Conservation (phyloP, 1,140 invertebrate species). For the Tyrophagus putrescentiae region DNA sequence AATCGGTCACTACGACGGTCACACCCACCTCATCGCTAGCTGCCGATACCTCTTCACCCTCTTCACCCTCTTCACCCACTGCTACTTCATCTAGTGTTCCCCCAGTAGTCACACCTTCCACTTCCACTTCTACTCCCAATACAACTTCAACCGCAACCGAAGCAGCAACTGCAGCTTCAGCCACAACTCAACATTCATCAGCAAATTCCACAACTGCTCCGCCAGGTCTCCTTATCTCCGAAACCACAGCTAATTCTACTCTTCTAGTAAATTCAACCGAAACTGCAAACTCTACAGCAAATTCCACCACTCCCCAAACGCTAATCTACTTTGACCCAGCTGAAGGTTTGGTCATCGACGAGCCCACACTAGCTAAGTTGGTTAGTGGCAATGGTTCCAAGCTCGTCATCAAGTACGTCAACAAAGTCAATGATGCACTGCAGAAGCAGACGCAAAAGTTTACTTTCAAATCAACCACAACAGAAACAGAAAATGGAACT, state of each 20-base stretch:
- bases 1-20: neutral
- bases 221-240: too few species aligned
- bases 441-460: neutral
- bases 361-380: neutral
- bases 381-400: neutral
- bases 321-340: neutral
- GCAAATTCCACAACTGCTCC: too few species aligned
- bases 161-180: neutral
- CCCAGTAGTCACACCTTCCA: neutral
- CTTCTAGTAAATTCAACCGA: neutral
- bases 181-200: too few species aligned
- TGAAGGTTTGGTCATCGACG: neutral
- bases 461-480: neutral
- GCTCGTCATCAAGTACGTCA: slow-evolving; percentile 1
- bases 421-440: neutral
- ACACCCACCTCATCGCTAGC: neutral
- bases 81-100: neutral
- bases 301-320: neutral
- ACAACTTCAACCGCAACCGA: neutral
- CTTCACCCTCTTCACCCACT: neutral
- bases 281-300: neutral
- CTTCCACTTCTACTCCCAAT: neutral
- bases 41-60: neutral
- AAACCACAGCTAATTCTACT: neutral
- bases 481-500: neutral